Base-by-base conservation (phyloP, 2,797 vertebrate species). In the Neoniphon sammara region DNA sequence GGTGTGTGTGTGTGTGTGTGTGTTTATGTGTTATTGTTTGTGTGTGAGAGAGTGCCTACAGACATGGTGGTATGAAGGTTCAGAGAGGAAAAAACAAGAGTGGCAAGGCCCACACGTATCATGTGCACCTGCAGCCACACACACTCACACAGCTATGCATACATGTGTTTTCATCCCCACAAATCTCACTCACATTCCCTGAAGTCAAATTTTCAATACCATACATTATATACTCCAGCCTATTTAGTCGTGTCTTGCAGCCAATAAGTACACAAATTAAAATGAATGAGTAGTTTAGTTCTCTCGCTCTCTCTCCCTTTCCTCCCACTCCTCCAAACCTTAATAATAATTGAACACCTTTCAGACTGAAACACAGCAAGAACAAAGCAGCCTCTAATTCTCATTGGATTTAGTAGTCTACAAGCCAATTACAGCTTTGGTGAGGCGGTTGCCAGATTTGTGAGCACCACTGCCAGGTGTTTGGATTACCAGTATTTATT, bases 251-350 rank as follows among this genome's bases (percentile, higher is more conserved):
- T 69, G 80, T 85, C 46, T 78, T 81, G 46, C 62, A 87, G 73
- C 81, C 65, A 84, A 70, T 72, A 83, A 83, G 60, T 36, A 86
- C 85, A 72, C 78, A 83, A 82, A 90, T 91, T 81, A 74, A 85
- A 90, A 85, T 84, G 87, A 91, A 90, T 81, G 20, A 84, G 73
- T 77, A 53, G 70, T 66, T 71, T 56, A 57, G 66, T 70, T 75
- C 30, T 34, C 52, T 55, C 17, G 20, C 7, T 14, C 34, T 64
- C 66, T 17, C 59, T 69, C 58, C 30, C 4, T 23, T 36, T 2
- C 21, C 23, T 20, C 36, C 55, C 47, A 54, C 23, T 49, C 66
- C 46, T 56, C 58, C 62, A 74, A 54, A 82, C 27, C 36, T 11
- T 65, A 82, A 30, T 47, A 54, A 55, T 62, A 39, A 63, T 20